Evolutionary conservation across 1,140 invertebrate species (phyloP).

Genomic region (Trichonephila clavata): DNA sequence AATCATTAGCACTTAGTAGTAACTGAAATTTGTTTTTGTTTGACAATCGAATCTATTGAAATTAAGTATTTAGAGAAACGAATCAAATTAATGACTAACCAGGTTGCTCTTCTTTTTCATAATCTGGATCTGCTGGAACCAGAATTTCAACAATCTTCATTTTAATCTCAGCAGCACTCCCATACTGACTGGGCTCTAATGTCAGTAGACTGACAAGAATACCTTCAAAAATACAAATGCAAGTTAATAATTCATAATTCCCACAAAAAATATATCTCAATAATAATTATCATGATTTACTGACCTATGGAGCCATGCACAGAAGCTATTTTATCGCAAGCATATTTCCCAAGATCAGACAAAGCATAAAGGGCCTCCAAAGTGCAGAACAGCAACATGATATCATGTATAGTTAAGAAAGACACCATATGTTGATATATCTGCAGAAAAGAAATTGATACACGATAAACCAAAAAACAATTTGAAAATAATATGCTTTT

Average conservation of each 20-base stretch:
- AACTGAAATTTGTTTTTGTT: no score
- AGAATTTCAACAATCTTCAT: slow-evolving; percentile 96
- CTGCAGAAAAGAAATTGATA: slow-evolving; percentile 79
- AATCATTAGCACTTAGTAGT: no score
- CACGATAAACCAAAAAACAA: no score
- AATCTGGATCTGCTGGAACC: slow-evolving; percentile 55
- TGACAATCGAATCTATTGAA: no score
- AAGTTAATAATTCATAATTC: neutral
- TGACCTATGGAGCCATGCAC: slow-evolving; percentile 90
- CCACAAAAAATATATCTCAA: neutral
- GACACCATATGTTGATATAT: slow-evolving; percentile 89
- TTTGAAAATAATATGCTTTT: no score
- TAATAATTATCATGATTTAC: neutral
- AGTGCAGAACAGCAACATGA: slow-evolving; percentile 95
- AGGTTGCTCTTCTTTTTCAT: neutral
- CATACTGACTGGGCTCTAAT: slow-evolving; percentile 94
- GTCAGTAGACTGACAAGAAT: slow-evolving; percentile 82
- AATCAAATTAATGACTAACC: neutral
- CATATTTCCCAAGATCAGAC: slow-evolving; percentile 92
- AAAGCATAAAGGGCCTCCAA: slow-evolving; percentile 97
- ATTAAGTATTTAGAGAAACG: neutral
- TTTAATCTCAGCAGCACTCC: slow-evolving; percentile 94
- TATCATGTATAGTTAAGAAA: slow-evolving; percentile 94
- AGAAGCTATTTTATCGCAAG: slow-evolving; percentile 92
- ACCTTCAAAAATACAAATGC: slow-evolving; percentile 79